Evolutionary conservation across 2,113 vertebrate species (phyloP).

Genomic region (Amblyornis subalaris): DNA sequence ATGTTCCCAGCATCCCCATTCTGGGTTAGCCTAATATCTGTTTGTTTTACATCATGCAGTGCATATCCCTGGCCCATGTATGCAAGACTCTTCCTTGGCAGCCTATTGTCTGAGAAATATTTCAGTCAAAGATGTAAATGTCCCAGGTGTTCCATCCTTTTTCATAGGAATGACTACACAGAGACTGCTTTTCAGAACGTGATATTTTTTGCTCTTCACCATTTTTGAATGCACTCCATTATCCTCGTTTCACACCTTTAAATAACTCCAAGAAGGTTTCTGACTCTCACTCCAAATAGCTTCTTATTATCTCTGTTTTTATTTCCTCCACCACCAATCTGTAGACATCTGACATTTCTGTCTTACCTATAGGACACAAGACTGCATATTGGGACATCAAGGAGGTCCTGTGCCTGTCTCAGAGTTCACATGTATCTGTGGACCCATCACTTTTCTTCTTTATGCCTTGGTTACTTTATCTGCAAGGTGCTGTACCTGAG

Average conservation of each 20-base stretch:
- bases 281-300: background rate
- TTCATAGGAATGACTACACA: background rate
- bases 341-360: background rate
- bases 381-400: background rate
- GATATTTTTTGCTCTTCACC: background rate
- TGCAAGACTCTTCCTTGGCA: background rate
- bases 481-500: background rate
- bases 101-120: background rate
- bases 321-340: background rate
- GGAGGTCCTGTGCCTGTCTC: background rate
- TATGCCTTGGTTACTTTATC: background rate
- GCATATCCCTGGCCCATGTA: rapidly evolving
- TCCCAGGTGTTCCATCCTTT: background rate
- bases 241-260: background rate
- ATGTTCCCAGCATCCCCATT: background rate
- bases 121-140: background rate
- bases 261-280: background rate
- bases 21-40: background rate
- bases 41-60: background rate
- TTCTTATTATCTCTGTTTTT: background rate
- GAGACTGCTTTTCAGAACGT: background rate
- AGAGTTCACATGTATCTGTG: background rate
- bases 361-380: background rate
- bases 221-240: background rate
- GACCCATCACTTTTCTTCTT: background rate